phyloP scores from a whole-genome alignment of 2,797 vertebrate genomes.

The Acrocephalus scirpaceus region DNA sequence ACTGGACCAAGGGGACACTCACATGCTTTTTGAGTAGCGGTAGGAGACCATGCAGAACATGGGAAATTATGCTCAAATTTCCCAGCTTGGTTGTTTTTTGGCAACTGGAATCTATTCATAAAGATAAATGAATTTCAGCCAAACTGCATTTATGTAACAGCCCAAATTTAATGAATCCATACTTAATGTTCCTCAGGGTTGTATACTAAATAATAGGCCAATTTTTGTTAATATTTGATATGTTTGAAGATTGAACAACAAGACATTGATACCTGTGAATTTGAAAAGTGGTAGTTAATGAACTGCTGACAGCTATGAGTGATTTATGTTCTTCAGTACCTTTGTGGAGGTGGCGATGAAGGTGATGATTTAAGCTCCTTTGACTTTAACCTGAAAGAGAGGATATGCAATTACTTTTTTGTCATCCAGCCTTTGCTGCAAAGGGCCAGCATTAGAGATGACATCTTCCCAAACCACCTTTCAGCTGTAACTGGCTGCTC shows the following conservation, averaged over 20 bases:
- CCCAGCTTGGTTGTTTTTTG: not conserved
- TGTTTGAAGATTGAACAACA: not conserved
- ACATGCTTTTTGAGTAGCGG: not conserved
- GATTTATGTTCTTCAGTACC: not conserved
- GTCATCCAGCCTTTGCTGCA: not conserved
- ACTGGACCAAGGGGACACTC: not conserved
- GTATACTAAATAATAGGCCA: not conserved
- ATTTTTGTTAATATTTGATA: not conserved
- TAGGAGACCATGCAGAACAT: not conserved
- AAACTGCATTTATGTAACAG: not conserved
- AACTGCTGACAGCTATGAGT: not conserved
- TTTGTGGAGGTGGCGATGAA: not conserved
- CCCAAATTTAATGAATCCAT: not conserved
- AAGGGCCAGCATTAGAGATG: not conserved
- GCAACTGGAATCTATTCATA: not conserved
- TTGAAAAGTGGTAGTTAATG: not conserved
- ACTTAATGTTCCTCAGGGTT: not conserved
- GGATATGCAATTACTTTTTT: not conserved
- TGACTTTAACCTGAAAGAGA: not conserved
- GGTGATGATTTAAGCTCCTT: not conserved
- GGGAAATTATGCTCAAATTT: not conserved
- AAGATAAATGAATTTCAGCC: not conserved
- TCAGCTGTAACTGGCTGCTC: not conserved
- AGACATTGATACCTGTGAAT: rapidly evolving
- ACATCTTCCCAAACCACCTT: not conserved